A percentile compares a stretch with the other conserved stretches of the same genome.
These are phyloP conservation scores for Drosophila stalkeri DNA, from an alignment of 2,888 invertebrate genomes.

Conservation along the genomic window DNA sequence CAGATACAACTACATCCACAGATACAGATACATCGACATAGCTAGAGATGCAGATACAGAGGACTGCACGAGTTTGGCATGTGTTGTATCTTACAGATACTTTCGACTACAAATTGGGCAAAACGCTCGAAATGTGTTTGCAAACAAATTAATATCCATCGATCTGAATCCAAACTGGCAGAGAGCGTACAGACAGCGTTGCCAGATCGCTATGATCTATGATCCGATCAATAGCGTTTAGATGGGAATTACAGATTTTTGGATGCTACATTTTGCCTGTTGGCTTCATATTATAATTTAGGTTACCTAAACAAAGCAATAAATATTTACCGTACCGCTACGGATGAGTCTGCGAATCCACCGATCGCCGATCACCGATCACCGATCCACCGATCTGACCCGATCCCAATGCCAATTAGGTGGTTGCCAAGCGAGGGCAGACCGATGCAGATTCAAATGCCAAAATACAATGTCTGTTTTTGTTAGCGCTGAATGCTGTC, in stretches of 20 bases:
- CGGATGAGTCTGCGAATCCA: constrained; percentile 46
- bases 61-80: constrained; percentile 26
- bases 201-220: constrained; percentile 62
- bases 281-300: constrained; percentile 69
- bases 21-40: constrained; percentile 1
- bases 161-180: constrained; percentile 63
- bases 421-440: constrained; percentile 53
- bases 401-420: constrained; percentile 43
- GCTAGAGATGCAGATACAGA: constrained; percentile 12
- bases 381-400: not conserved
- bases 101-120: constrained; percentile 67
- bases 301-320: constrained; percentile 74
- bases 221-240: constrained; percentile 29
- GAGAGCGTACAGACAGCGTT: constrained; percentile 34
- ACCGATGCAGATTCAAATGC: constrained; percentile 48
- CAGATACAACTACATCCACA: constrained; percentile 20
- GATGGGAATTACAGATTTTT: constrained; percentile 10
- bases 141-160: constrained; percentile 79
- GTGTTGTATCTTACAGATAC: constrained; percentile 57
- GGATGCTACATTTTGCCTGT: constrained; percentile 27
- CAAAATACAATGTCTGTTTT: constrained; percentile 37
- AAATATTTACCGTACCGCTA: constrained; percentile 53
- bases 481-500: constrained; percentile 51
- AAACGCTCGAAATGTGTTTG: constrained; percentile 73
- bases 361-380: not conserved